These are phyloP conservation scores for Dendrolimus punctatus DNA, from an alignment of 1,140 invertebrate genomes.

Conservation along the genomic window DNA sequence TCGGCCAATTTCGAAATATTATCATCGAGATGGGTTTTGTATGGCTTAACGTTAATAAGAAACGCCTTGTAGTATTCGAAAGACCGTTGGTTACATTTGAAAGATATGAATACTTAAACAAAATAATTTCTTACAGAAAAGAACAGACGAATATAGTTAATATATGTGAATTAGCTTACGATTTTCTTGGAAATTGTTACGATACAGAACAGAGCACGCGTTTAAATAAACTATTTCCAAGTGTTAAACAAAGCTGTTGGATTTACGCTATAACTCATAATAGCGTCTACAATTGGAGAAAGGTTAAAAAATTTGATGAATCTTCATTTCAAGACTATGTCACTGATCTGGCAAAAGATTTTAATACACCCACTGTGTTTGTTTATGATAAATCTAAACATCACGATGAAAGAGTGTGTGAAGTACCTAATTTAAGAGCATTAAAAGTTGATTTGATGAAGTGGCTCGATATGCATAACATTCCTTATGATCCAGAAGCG, in stretches of 20 bases:
- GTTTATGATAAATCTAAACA: conserved; percentile 20
- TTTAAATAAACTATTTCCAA: not conserved
- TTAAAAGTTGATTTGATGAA: conserved; percentile 23
- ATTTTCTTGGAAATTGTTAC: not conserved
- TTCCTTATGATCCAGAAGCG: conserved; percentile 20
- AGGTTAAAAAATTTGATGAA: conserved; percentile 3
- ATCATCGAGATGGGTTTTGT: conserved; percentile 28
- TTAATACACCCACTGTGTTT: conserved; percentile 19
- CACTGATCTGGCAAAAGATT: conserved; percentile 2
- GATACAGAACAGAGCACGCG: not conserved
- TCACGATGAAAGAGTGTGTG: conserved; percentile 8
- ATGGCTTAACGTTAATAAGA: conserved; percentile 16
- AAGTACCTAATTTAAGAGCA: conserved; percentile 17
- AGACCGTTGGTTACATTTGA: conserved; percentile 24
- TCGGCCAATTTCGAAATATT: conserved; percentile 22
- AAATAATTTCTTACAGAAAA: conserved; percentile 13
- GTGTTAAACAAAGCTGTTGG: too few species aligned
- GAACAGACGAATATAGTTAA: conserved; percentile 15
- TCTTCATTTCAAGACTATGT: conserved; percentile 17
- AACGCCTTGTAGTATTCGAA: conserved; percentile 21
- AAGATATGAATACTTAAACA: conserved; percentile 29
- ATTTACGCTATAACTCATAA: too few species aligned
- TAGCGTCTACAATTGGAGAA: too few species aligned
- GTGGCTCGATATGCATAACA: conserved; percentile 23
- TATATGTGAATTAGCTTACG: conserved; percentile 10